Evolutionary conservation across 2,113 vertebrate species (phyloP).

Genomic region (Lipophrys pholis): DNA sequence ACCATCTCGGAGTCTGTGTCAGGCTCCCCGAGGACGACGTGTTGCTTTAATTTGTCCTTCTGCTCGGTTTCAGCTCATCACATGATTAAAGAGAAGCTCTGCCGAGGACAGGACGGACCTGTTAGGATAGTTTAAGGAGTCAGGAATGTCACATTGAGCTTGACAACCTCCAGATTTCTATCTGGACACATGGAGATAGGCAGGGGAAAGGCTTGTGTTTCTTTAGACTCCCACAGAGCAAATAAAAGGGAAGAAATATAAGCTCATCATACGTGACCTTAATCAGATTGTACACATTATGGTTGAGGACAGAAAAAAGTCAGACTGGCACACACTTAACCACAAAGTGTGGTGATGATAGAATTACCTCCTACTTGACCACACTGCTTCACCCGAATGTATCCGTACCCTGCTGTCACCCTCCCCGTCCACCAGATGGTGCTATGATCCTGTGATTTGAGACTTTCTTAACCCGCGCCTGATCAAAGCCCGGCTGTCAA

Average conservation of each 20-base stretch:
- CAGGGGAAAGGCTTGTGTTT: slow-evolving; percentile 14
- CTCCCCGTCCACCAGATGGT: slow-evolving; percentile 71
- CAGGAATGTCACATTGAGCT: slow-evolving; percentile 25
- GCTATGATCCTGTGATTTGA: slow-evolving; percentile 36
- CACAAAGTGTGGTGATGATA: too few relatives aligned
- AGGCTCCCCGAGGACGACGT: neutral
- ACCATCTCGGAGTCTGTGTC: too few relatives aligned
- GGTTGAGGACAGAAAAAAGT: too few relatives aligned
- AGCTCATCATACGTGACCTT: slow-evolving; percentile 24
- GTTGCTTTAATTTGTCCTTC: slow-evolving; percentile 25
- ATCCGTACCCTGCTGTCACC: slow-evolving; percentile 4
- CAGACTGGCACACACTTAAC: too few relatives aligned
- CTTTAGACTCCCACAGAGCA: neutral
- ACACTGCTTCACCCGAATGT: too few relatives aligned
- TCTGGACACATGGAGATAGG: slow-evolving; percentile 36
- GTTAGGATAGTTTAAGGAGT: slow-evolving; percentile 34
- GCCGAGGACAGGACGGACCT: slow-evolving; percentile 21
- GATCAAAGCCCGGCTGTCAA: neutral
- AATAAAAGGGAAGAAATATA: slow-evolving; percentile 36
- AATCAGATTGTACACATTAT: neutral
- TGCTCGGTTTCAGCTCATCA: slow-evolving; percentile 52
- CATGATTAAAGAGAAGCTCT: slow-evolving; percentile 51
- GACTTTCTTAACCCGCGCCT: slow-evolving; percentile 6
- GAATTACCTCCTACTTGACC: too few relatives aligned
- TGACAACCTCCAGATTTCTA: slow-evolving; percentile 50